Base-by-base conservation (phyloP, 2,113 vertebrate genomes). In the Heterochromis multidens region DNA sequence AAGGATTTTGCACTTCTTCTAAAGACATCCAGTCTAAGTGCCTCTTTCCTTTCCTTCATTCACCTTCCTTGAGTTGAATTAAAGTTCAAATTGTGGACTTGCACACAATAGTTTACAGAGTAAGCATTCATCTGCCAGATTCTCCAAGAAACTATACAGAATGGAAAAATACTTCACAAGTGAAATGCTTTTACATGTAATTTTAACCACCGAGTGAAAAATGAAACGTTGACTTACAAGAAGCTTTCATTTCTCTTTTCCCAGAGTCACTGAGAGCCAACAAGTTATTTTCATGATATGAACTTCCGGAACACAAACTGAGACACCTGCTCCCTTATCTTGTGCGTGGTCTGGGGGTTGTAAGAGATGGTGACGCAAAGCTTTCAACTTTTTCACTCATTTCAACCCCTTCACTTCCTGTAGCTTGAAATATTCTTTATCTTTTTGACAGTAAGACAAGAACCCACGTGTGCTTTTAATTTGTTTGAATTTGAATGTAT, bases 81-180 rank as follows among this genome's bases (percentile, higher is more conserved):
- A 65, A 77, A 89, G 86, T 86, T 84, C 59, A 84, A 63, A 90
- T 87, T 87, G 84, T 85, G 76, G 72, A 76, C 88, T 78, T 70
- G 81, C 43, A 94, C 43, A 94, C 90, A 88, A 89, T 80, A 63
- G 82, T 90, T 87, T 85, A 88, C 67, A 70, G 76, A 35, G 80
- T 35, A 46, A 72, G 27, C 70, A 59, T 76, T 80, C 56, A 56
- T 79, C 81, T 29, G 37, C 83, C 74, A 60, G 43, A 43, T 52
- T 70, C 43, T 81, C 17, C 16, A 59, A 83, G 78, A 84, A 59
- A 57, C 83, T 54, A 3, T 74, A 56, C 43, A 74, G 31, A 82
- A 80, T 61, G 56, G 29, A 54, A 37, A 80, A 81, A 86, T 27
- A 33, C 62, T 79, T 49, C 61, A 81, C 37, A 72, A 74, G 79